Percentiles rank a stretch among this genome's conserved stretches.
phyloP scores from a whole-genome alignment of 2,797 vertebrate genomes.

The Fundulus diaphanus region DNA sequence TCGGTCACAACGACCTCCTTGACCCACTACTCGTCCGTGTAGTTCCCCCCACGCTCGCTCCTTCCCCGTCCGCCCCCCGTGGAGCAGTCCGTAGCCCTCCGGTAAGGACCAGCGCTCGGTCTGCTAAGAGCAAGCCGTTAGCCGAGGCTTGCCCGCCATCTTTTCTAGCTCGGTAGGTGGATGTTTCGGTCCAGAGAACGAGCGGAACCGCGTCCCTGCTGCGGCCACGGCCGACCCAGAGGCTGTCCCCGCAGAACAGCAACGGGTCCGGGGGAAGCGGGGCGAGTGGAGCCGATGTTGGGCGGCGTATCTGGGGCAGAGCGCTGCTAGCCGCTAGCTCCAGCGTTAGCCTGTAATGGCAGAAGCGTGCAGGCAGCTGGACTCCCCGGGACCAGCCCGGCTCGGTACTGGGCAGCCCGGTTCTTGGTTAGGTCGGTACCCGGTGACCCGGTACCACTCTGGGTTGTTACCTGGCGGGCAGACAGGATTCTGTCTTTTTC shows the following conservation, averaged over 20 bases:
- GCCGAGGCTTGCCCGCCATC: constrained; percentile 77
- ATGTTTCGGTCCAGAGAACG: constrained; percentile 34
- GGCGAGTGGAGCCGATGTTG: neutral
- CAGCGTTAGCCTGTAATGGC: constrained; percentile 39
- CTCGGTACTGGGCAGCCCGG: neutral
- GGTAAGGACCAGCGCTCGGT: constrained; percentile 51
- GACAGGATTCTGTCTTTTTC: too few relatives aligned
- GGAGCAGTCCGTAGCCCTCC: constrained; percentile 14
- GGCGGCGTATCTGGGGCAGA: neutral
- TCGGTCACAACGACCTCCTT: too few relatives aligned
- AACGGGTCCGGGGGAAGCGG: accelerated
- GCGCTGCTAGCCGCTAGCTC: constrained; percentile 49
- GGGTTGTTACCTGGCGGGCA: neutral
- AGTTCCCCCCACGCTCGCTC: too few relatives aligned
- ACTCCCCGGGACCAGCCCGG: neutral
- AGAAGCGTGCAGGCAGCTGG: constrained; percentile 7
- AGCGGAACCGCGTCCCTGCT: neutral
- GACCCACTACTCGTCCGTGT: neutral
- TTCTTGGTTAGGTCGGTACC: neutral
- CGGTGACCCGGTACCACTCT: neutral
- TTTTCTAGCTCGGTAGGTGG: constrained; percentile 70
- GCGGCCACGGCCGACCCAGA: too few relatives aligned
- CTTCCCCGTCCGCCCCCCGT: neutral
- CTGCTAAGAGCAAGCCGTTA: constrained; percentile 35
- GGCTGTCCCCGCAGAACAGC: neutral